Percentiles rank a stretch among this genome's conserved stretches.
Conservation (phyloP, 1,140 invertebrate species). For the Holotrichia oblita region DNA sequence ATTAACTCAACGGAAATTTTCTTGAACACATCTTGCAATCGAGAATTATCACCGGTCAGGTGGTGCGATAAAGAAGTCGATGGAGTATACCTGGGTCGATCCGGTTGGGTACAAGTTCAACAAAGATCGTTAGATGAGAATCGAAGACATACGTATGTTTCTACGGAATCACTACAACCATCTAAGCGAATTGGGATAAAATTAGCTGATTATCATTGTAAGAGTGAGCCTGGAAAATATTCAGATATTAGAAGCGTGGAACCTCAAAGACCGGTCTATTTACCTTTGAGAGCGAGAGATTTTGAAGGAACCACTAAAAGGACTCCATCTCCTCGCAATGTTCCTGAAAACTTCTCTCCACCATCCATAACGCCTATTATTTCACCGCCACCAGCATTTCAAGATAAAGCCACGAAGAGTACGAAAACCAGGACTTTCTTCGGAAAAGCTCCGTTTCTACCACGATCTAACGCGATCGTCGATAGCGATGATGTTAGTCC, state of each 20-base stretch:
- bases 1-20: conserved; percentile 63
- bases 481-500: conserved; percentile 65
- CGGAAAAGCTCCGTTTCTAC: conserved; percentile 64
- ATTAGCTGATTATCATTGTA: conserved; percentile 67
- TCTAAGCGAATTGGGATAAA: conserved; percentile 62
- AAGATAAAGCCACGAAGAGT: conserved; percentile 62
- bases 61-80: conserved; percentile 71
- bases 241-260: conserved; percentile 43
- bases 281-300: conserved; percentile 54
- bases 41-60: conserved; percentile 69
- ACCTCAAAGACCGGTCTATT: conserved; percentile 50
- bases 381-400: conserved; percentile 70
- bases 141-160: conserved; percentile 60
- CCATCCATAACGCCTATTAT: conserved; percentile 69
- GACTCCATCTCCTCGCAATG: conserved; percentile 60
- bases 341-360: conserved; percentile 64
- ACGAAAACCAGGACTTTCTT: conserved; percentile 57
- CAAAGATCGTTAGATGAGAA: conserved; percentile 68
- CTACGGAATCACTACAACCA: conserved; percentile 50
- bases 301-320: conserved; percentile 59
- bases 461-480: conserved; percentile 66
- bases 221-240: conserved; percentile 65
- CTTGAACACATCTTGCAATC: conserved; percentile 60
- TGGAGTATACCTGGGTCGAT: conserved; percentile 67
- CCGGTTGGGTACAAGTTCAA: conserved; percentile 70